Conservation (phyloP, 92 coral and sea anemone species). For the Parazoanthus swiftii region DNA sequence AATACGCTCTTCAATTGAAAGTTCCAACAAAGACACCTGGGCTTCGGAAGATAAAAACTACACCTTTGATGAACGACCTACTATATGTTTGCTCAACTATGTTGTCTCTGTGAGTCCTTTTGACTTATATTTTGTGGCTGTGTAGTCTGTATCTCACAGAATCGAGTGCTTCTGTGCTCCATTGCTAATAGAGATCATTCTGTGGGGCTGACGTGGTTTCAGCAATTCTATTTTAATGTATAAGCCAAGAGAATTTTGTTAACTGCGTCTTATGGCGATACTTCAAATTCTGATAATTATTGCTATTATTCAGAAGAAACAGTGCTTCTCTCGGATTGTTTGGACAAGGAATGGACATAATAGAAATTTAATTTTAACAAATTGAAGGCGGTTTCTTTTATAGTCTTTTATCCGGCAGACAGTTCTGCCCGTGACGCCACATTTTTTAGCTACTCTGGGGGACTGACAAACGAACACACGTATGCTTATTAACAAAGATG, state of each 20-base stretch:
- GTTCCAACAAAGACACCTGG: neutral
- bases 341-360: slow-evolving; percentile 40
- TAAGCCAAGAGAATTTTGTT: slow-evolving; percentile 14
- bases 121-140: neutral
- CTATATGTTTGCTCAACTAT: neutral
- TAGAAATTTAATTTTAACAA: slow-evolving; percentile 41
- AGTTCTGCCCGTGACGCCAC: neutral
- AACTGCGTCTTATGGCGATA: slow-evolving; percentile 10
- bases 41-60: neutral
- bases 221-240: neutral
- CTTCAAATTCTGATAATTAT: slow-evolving; percentile 32
- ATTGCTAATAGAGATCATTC: neutral
- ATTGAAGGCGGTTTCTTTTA: slow-evolving; percentile 36
- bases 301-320: slow-evolving; percentile 29
- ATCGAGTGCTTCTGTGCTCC: neutral
- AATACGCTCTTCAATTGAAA: neutral
- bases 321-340: slow-evolving; percentile 29
- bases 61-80: neutral
- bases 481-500: neutral
- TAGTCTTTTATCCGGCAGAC: neutral
- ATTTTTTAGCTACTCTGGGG: neutral
- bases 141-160: neutral
- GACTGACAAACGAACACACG: neutral
- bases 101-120: slow-evolving; percentile 3
- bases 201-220: neutral